Evolutionary conservation across 2,113 vertebrate genomes (phyloP), one percentile per base, ranked within the genome.

Genomic region (Phylloscopus trochilus): DNA sequence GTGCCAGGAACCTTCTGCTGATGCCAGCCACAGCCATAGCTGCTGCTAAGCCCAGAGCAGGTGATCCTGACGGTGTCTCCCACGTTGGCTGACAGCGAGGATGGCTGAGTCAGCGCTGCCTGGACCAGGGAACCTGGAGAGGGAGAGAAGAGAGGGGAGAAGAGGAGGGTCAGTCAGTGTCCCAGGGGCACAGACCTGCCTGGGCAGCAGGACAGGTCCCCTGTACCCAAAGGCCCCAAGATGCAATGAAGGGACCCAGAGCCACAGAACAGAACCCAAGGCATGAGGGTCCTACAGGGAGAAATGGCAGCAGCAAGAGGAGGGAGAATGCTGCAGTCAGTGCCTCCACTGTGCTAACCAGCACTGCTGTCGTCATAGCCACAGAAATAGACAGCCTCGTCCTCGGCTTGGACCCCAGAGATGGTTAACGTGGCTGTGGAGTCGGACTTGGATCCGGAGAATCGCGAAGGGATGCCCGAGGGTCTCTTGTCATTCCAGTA

Each of bases 401-500:
- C 89, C n/a, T 24, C 44, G 43, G 27, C n/a, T 24, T 51, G 62
- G 23, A 69, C 31, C 37, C 62, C 83, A 28, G 35, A 37, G 43
- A 95, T 91, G 46, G 53, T 89, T 39, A 96, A 77, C 3, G 39
- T 67, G 67, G 0, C n/a, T 1, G 22, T 10, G 9, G 15, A 3
- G n/a, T 51, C 26, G 5, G 59, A 60, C 16, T 4, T 5, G 5
- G 83, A 33, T 4, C 90, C 73, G 0, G 87, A 89, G 63, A 93
- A 95, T 11, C 23, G 6, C 0, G 24, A 13, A 3, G 89, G 72
- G 33, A 90, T 66, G 17, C 7, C 24, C 0, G 51, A 55, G 23
- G 62, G 51, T 51, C 58, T 84, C 0, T 18, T 4, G 12, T 0
- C 1, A 8, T 7, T 15, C 0, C 0, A 0, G 1, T 75, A 78